A percentile compares a stretch with the other conserved stretches of the same genome.
phyloP scores from a whole-genome alignment of 2,797 vertebrate genomes.

The Acrossocheilus wenchowensis region DNA sequence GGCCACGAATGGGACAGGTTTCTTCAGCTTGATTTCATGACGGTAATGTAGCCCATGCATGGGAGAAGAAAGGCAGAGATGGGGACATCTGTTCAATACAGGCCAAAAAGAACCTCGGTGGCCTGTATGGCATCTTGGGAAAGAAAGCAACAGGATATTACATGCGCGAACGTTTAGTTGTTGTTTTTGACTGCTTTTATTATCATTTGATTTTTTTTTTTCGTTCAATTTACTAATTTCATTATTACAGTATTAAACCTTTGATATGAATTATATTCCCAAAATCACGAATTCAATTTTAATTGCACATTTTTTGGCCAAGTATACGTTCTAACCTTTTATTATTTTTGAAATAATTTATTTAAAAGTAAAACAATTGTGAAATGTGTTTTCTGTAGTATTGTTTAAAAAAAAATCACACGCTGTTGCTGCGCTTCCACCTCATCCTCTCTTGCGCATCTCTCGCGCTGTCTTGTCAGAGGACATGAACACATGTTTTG shows the following conservation, averaged over 20 bases:
- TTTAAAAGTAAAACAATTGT: neutral
- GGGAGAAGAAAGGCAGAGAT: slow-evolving; percentile 92
- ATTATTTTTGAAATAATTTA: neutral
- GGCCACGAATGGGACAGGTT: slow-evolving; percentile 93
- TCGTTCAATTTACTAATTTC: neutral
- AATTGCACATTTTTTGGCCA: neutral
- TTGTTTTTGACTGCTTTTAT: slow-evolving; percentile 8
- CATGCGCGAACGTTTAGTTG: slow-evolving; percentile 67
- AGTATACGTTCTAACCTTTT: neutral
- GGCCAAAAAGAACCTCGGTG: slow-evolving; percentile 74
- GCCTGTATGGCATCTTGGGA: slow-evolving; percentile 63
- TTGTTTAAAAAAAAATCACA: neutral
- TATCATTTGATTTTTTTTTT: neutral
- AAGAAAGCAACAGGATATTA: slow-evolving; percentile 46
- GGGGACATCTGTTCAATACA: slow-evolving; percentile 95
- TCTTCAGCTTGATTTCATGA: slow-evolving; percentile 93
- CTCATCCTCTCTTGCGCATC: neutral
- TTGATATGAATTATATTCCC: neutral
- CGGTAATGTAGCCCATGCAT: slow-evolving; percentile 92
- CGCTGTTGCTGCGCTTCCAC: slow-evolving; percentile 23
- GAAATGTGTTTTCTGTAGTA: neutral
- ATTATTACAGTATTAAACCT: neutral
- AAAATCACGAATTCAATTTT: neutral
- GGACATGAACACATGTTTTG: slow-evolving; percentile 72
- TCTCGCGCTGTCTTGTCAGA: slow-evolving; percentile 63